Base-by-base conservation (phyloP, 2,113 vertebrate species). In the Loxodonta africana region DNA sequence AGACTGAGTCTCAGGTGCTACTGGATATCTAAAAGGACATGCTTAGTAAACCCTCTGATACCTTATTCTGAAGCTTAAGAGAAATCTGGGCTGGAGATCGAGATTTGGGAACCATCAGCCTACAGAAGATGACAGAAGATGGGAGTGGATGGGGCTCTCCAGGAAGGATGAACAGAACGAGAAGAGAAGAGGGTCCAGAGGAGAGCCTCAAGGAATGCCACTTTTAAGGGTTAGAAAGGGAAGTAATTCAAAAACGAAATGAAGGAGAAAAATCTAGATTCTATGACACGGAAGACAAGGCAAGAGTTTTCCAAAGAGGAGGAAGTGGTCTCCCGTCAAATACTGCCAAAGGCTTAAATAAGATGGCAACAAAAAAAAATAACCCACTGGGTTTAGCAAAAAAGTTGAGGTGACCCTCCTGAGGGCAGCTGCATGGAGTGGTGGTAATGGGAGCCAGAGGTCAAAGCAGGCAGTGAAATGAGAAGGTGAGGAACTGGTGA, bases 81-180 rank as follows among this genome's bases (percentile, higher is more conserved):
- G 46, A 18, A 37, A 48, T 6, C 2, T 60, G 48, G 90, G 69
- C 37, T 37, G 18, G 30, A 10, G 30, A 48, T 0, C 2, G 60
- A 71, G 4, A 51, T 14, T 69, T 4, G 12, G 14, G 20, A 33
- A 78, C 9, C 9, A 53, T 25, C 53, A 33, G 28, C 15, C 23
- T 18, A 18, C 10, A 44, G 25, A 46, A 0, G 51, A 63, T 14
- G 20, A 23, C 28, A 26, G n/a, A 53, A 69, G 80, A 25, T 2
- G 9, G 17, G 57, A n/a, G 46, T 11, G 30, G 28, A 48, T 14
- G 28, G 37, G 30, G 37, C 2, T 71, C 44, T 84, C 51, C n/a
- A 30, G 74, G 46, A 62, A 73, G 20, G 10, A 30, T 0, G 20
- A 51, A 8, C 0, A n/a, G 67, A 26, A 0, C 21, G 12, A 23